A percentile compares a stretch with the other conserved stretches of the same genome.
These are phyloP conservation scores for Sinocyclocheilus grahami DNA, from an alignment of 2,113 vertebrate species.

Conservation along the genomic window DNA sequence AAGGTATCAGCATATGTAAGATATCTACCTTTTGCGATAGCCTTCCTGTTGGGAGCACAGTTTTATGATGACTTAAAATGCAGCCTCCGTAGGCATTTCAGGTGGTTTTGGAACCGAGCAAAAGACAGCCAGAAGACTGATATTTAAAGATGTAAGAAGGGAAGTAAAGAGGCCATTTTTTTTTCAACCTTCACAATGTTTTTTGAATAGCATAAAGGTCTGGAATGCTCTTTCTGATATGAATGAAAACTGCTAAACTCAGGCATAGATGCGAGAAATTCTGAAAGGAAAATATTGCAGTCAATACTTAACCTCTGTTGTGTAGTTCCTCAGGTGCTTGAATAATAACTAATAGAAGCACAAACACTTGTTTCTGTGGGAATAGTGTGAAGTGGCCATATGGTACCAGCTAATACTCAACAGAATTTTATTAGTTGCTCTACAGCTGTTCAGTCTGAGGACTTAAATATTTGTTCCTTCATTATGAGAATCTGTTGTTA, in stretches of 20 bases:
- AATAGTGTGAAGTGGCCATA: conserved; percentile 29
- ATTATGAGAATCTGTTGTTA: conserved; percentile 54
- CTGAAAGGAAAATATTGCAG: conserved; percentile 58
- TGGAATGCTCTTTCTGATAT: conserved; percentile 52
- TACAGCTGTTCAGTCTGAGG: conserved; percentile 44
- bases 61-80: too few species aligned
- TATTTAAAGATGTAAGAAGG: neutral
- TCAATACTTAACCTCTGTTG: conserved; percentile 48
- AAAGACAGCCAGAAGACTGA: conserved; percentile 31
- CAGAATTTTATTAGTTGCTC: conserved; percentile 15
- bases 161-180: neutral
- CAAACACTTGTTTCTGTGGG: conserved; percentile 29
- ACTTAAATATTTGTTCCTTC: conserved; percentile 54
- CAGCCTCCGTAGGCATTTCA: neutral
- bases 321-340: neutral
- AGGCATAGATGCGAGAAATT: conserved; percentile 54
- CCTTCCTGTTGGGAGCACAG: too few species aligned
- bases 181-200: neutral
- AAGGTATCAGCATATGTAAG: too few species aligned
- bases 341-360: conserved; percentile 11
- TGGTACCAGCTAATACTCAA: conserved; percentile 25
- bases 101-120: conserved; percentile 32
- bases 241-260: conserved; percentile 61
- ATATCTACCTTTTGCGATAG: too few species aligned
- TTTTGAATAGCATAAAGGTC: neutral